A percentile compares a stretch with the other conserved stretches of the same genome.
Conservation (phyloP, 2,888 invertebrate species). For the Cryptocheilus praepositus region DNA sequence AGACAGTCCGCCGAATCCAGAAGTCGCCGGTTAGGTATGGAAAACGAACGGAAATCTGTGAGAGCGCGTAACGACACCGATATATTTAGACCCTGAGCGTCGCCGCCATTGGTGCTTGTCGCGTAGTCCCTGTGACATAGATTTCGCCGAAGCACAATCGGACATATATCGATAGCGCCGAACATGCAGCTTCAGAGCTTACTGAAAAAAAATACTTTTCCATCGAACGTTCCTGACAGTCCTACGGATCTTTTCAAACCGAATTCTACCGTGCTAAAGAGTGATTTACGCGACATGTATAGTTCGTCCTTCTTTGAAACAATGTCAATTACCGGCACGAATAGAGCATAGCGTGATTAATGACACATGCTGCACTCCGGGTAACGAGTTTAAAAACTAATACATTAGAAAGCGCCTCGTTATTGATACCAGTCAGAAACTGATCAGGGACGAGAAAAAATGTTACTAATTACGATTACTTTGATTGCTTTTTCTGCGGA, state of each 20-base stretch:
- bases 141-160: conserved; percentile 47
- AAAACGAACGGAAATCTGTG: conserved; percentile 50
- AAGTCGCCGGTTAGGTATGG: conserved; percentile 27
- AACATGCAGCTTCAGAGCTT: conserved; percentile 39
- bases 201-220: background rate
- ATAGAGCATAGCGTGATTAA: no score
- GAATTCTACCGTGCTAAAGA: no score
- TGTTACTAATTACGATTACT: background rate
- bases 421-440: no score
- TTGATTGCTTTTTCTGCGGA: conserved; percentile 20
- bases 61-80: conserved; percentile 49
- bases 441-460: no score
- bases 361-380: no score
- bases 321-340: no score
- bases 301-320: no score
- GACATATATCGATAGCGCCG: conserved; percentile 26
- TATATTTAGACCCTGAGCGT: conserved; percentile 63
- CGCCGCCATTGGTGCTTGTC: conserved; percentile 51
- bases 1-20: conserved; percentile 12
- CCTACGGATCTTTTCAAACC: no score
- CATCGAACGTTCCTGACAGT: background rate
- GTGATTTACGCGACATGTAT: no score
- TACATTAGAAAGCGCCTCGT: no score
- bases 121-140: conserved; percentile 58
- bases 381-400: no score